These are phyloP conservation scores for Symphodus melops DNA, from an alignment of 2,113 vertebrate genomes.

Conservation along the genomic window DNA sequence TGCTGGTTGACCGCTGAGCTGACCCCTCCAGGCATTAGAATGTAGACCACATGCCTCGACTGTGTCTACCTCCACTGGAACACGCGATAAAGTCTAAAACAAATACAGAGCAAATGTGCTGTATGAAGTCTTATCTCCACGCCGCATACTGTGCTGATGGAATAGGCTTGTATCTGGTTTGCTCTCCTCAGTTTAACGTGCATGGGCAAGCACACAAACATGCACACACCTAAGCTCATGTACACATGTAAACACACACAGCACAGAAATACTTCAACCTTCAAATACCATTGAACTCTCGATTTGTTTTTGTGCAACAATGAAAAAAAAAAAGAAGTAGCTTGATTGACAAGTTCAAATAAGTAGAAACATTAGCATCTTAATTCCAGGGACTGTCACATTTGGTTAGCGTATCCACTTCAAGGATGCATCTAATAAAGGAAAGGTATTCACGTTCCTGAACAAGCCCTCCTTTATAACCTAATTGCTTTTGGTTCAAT, in stretches of 20 bases:
- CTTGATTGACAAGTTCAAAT: conserved; percentile 79
- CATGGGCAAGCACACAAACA: conserved; percentile 23
- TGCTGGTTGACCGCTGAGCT: conserved; percentile 79
- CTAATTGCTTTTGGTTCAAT: conserved; percentile 85
- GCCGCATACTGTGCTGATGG: conserved; percentile 61
- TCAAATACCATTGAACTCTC: conserved; percentile 70
- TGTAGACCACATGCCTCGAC: conserved; percentile 79
- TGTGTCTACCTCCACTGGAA: conserved; percentile 62
- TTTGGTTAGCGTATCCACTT: conserved; percentile 78
- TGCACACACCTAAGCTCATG: conserved; percentile 8
- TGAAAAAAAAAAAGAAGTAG: conserved; percentile 21
- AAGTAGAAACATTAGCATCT: conserved; percentile 76
- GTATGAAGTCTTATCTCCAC: conserved; percentile 73
- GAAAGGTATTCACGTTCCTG: conserved; percentile 76
- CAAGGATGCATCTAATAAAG: conserved; percentile 81
- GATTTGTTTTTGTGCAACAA: conserved; percentile 46
- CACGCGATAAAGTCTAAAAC: conserved; percentile 75
- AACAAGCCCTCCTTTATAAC: conserved; percentile 83
- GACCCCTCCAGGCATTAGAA: conserved; percentile 80
- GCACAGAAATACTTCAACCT: conserved; percentile 55
- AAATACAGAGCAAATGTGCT: conserved; percentile 74
- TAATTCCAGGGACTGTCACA: conserved; percentile 79
- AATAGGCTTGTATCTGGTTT: conserved; percentile 65
- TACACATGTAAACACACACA: conserved; percentile 26
- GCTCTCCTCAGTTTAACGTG: conserved; percentile 56